Evolutionary conservation across 1,140 invertebrate genomes (phyloP).

Genomic region (Helicoverpa armigera): DNA sequence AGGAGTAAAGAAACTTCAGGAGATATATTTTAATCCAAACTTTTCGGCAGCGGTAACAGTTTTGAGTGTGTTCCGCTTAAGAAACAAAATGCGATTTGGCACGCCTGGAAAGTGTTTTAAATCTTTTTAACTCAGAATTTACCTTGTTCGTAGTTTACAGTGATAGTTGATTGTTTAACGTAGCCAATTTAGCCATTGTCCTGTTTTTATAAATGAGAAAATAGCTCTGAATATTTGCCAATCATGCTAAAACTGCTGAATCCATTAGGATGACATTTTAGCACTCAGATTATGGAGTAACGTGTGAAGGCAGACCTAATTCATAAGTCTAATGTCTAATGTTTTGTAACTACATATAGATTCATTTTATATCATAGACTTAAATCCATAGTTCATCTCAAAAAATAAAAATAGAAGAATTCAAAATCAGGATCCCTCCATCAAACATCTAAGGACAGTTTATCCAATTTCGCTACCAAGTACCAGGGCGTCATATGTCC

Average conservation of each 20-base stretch:
- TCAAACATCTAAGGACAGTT: neutral
- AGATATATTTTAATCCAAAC: constrained; percentile 39
- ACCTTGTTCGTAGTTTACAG: neutral
- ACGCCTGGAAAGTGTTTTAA: neutral
- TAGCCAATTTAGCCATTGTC: no score
- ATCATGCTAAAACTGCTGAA: no score
- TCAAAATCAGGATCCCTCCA: neutral
- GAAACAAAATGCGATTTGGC: constrained; percentile 11
- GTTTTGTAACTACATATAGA: no score
- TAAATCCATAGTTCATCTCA: neutral
- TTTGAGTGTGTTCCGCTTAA: constrained; percentile 15
- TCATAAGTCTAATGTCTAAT: no score
- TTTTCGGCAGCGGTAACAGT: constrained; percentile 26
- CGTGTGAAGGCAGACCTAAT: no score
- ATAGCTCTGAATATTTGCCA: no score
- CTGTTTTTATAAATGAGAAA: no score
- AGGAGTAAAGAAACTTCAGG: constrained; percentile 8
- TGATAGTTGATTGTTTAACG: neutral
- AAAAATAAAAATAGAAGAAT: neutral
- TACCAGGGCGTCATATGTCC: constrained; percentile 37
- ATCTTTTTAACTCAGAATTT: constrained; percentile 5
- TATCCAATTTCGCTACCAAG: constrained; percentile 13
- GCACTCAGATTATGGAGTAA: no score
- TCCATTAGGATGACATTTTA: no score
- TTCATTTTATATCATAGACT: no score